Evolutionary conservation across 2,113 vertebrate species (phyloP).

Genomic region (Brachypodius melanocephalos): DNA sequence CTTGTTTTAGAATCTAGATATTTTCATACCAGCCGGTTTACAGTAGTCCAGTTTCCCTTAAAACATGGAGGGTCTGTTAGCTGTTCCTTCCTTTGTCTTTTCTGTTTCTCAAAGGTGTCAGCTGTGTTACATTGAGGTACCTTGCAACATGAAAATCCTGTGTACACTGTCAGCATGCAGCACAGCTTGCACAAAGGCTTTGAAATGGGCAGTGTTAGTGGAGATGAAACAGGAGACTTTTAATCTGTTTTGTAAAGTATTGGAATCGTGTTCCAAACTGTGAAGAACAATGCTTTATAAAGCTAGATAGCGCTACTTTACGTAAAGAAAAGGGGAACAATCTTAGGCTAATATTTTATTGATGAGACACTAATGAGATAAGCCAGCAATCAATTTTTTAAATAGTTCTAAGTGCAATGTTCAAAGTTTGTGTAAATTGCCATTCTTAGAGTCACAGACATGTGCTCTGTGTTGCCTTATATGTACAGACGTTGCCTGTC

Average conservation of each 20-base stretch:
- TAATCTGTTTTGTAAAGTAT: neutral
- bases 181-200: neutral
- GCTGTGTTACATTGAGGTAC: neutral
- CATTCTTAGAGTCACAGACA: neutral
- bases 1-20: neutral
- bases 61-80: neutral
- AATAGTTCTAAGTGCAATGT: neutral
- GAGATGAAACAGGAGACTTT: neutral
- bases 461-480: neutral
- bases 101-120: neutral
- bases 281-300: neutral
- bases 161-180: fast-evolving
- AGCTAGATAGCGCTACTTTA: neutral
- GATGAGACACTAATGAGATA: conserved; percentile 21
- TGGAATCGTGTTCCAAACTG: neutral
- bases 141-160: neutral
- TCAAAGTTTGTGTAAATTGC: neutral
- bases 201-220: neutral
- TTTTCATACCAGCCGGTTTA: neutral
- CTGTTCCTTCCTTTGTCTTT: neutral
- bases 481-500: neutral
- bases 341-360: conserved; percentile 13
- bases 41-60: neutral
- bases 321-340: neutral
- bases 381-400: neutral